A percentile compares a stretch with the other conserved stretches of the same genome.
Evolutionary conservation across 2,888 invertebrate genomes (phyloP).

Genomic region (Mantis religiosa): DNA sequence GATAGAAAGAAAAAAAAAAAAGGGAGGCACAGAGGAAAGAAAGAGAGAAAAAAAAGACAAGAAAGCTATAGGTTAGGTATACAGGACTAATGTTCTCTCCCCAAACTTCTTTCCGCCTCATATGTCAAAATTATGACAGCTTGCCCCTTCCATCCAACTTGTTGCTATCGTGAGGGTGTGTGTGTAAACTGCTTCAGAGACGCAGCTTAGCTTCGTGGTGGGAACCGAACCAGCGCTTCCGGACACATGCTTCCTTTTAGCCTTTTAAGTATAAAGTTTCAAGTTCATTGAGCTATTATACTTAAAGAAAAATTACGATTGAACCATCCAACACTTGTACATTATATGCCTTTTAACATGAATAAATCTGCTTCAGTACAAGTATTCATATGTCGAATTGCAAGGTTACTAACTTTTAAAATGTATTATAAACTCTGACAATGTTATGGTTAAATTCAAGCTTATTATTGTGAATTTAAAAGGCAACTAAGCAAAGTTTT

Average conservation of each 20-base stretch:
- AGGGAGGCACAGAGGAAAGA: neutral
- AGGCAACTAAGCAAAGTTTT: too few species aligned
- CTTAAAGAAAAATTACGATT: too few species aligned
- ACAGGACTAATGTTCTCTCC: neutral
- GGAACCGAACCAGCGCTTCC: neutral
- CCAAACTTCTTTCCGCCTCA: slow-evolving; percentile 9
- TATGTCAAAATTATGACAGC: slow-evolving; percentile 19
- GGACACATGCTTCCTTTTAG: neutral
- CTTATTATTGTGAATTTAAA: too few species aligned
- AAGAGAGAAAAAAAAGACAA: neutral
- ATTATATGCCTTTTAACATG: too few species aligned
- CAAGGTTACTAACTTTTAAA: too few species aligned
- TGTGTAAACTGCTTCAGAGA: neutral
- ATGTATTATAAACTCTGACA: too few species aligned
- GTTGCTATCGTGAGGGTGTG: neutral
- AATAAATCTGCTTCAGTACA: too few species aligned
- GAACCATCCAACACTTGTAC: too few species aligned
- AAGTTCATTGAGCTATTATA: too few species aligned
- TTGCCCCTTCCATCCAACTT: neutral
- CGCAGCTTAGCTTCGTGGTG: neutral
- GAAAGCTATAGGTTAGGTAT: neutral
- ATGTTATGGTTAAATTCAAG: too few species aligned
- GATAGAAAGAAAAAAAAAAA: neutral
- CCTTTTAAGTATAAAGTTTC: neutral
- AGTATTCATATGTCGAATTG: too few species aligned